Evolutionary conservation across 2,797 vertebrate genomes (phyloP).

Genomic region (Oryzias dopingdopingensis): DNA sequence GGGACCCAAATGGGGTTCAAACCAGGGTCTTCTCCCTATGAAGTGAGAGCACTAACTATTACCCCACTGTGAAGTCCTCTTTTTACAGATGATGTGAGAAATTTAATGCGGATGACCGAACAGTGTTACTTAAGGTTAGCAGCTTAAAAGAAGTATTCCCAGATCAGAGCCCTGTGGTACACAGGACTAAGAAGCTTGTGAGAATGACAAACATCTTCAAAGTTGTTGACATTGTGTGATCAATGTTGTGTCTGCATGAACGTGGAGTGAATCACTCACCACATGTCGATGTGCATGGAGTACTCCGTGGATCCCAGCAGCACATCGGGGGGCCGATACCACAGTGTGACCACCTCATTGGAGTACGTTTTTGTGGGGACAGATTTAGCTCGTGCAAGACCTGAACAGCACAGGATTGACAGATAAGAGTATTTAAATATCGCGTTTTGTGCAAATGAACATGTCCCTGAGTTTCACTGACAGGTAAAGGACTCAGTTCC

Average conservation of each 20-base stretch:
- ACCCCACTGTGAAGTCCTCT: too few relatives aligned
- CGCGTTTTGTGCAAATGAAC: too few relatives aligned
- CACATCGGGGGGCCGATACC: conserved; percentile 95
- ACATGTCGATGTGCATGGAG: conserved; percentile 96
- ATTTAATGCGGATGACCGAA: too few relatives aligned
- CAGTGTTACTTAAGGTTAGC: neutral
- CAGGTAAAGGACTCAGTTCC: neutral
- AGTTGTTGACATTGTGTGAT: neutral
- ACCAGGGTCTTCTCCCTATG: too few relatives aligned
- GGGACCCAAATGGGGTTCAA: too few relatives aligned
- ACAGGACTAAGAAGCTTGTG: neutral
- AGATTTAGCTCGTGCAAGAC: conserved; percentile 67
- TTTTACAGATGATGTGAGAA: too few relatives aligned
- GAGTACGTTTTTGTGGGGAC: conserved; percentile 92
- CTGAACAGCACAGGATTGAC: conserved; percentile 22
- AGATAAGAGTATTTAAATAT: too few relatives aligned
- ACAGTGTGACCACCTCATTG: conserved; percentile 95
- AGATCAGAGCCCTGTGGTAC: neutral
- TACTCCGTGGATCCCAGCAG: conserved; percentile 94
- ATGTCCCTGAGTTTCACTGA: too few relatives aligned
- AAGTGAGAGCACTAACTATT: too few relatives aligned
- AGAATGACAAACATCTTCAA: neutral
- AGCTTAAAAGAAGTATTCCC: neutral
- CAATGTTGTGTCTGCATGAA: too few relatives aligned
- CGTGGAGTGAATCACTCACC: conserved; percentile 75